Evolutionary conservation across 1,140 invertebrate genomes (phyloP), one percentile per base, ranked within the genome.

Genomic region (Tetramorium alpestre): DNA sequence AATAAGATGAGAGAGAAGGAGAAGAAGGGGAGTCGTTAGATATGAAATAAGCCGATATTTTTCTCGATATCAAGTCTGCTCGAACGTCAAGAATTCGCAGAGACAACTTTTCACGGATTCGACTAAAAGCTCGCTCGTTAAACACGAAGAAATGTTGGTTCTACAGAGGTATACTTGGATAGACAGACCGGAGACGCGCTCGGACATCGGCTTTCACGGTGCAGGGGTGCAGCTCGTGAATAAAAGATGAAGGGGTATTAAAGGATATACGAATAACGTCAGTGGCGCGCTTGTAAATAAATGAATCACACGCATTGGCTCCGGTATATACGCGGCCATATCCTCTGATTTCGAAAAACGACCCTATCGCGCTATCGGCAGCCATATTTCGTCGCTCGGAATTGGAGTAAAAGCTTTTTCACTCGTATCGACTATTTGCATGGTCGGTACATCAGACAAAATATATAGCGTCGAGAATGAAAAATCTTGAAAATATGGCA

Each of bases 361-460:
- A 73, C n/a, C 70, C 58, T 78, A 49, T 78, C 41, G 41, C 69
- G 18, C 60, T 73, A 82, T 73, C 69, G 28, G 41, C 41, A 75
- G 69, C 44, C 69, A 84, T 73, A 84, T 75, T 73, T 81, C 64
- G 64, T 70, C 77, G 54, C 25, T 47, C 25, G 28, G 28, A 84
- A 84, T 84, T 84, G 80, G 54, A 84, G 69, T 84, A 73, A 84
- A 84, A 84, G 80, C 80, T 73, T 84, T 84, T 49, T 84, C 69
- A 75, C 69, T 84, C 69, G 69, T 75, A 75, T 73, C 54, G 41
- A 54, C 56, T 60, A 84, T 84, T 84, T 54, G 80, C 65, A 81
- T 60, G 41, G 22, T 11, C 25, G 67, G 38, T 44, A 73, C 80
- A 62, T 84, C 41, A 84, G 69, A 18, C 80, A 3, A 73, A 73